phyloP scores from a whole-genome alignment of 2,113 vertebrate genomes.

The Tupaia chinensis region DNA sequence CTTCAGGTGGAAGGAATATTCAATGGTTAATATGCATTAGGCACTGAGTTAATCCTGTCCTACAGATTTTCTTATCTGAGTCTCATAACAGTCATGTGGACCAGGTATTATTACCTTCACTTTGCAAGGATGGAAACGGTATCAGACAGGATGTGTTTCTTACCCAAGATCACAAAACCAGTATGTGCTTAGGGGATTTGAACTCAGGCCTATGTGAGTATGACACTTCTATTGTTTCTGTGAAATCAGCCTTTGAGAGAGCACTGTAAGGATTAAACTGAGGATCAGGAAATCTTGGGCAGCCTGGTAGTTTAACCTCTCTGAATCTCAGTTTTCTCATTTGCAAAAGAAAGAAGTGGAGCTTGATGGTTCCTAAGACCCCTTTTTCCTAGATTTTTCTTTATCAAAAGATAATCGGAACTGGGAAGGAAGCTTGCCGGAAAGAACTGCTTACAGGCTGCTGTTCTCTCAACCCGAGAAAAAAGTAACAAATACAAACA shows the following conservation, averaged over 20 bases:
- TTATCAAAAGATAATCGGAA: not conserved
- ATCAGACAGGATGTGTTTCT: not conserved
- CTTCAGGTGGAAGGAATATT: not conserved
- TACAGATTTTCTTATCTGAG: too few relatives aligned
- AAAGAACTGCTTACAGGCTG: not conserved
- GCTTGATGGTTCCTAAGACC: not conserved
- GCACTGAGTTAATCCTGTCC: not conserved
- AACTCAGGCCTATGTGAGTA: not conserved
- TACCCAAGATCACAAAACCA: not conserved
- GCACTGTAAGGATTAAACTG: fast-evolving
- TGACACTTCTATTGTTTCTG: fast-evolving
- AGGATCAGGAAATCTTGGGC: not conserved
- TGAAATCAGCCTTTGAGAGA: not conserved
- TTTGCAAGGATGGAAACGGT: not conserved
- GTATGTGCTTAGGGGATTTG: not conserved
- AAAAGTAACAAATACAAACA: not conserved
- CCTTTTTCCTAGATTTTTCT: not conserved
- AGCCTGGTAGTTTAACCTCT: not conserved
- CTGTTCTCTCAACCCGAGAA: not conserved
- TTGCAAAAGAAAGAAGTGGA: not conserved
- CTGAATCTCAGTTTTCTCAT: not conserved
- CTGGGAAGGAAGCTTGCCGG: not conserved
- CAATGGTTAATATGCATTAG: not conserved
- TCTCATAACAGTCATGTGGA: not conserved
- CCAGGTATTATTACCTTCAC: not conserved